Evolutionary conservation across 2,113 vertebrate species (phyloP).

Genomic region (Oreocharis arfaki): DNA sequence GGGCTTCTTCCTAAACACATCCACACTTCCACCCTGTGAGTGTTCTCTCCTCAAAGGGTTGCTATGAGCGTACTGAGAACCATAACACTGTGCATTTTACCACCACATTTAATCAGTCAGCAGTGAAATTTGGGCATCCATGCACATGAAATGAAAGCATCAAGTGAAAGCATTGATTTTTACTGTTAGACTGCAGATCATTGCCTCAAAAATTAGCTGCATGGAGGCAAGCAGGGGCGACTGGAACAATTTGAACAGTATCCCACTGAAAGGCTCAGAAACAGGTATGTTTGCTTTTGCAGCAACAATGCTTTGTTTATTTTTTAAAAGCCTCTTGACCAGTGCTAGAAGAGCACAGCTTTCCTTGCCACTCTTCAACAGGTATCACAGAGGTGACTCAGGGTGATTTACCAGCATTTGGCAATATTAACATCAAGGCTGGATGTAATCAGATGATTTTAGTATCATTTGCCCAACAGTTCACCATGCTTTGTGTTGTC

Average conservation of each 20-base stretch:
- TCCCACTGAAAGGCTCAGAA: not conserved
- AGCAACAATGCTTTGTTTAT: not conserved
- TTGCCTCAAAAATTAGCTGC: not conserved
- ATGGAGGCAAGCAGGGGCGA: not conserved
- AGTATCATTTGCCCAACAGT: not conserved
- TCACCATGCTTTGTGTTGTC: not conserved
- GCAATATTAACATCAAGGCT: not conserved
- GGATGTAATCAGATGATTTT: not conserved
- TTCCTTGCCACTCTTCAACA: not conserved
- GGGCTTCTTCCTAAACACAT: not conserved
- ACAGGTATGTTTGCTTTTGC: not conserved
- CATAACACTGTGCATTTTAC: not conserved
- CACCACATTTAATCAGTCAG: not conserved
- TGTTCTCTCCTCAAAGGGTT: not conserved
- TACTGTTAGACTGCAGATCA: not conserved
- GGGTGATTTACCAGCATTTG: not conserved
- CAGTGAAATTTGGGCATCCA: accelerated
- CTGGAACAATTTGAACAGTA: not conserved
- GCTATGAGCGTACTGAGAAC: not conserved
- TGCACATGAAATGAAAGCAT: not conserved
- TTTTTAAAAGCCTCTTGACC: not conserved
- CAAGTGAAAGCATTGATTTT: not conserved
- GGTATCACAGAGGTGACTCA: not conserved
- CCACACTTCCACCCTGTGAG: not conserved
- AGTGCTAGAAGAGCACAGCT: not conserved